phyloP scores from a whole-genome alignment of 2,888 invertebrate genomes.

The Drosophila merina region DNA sequence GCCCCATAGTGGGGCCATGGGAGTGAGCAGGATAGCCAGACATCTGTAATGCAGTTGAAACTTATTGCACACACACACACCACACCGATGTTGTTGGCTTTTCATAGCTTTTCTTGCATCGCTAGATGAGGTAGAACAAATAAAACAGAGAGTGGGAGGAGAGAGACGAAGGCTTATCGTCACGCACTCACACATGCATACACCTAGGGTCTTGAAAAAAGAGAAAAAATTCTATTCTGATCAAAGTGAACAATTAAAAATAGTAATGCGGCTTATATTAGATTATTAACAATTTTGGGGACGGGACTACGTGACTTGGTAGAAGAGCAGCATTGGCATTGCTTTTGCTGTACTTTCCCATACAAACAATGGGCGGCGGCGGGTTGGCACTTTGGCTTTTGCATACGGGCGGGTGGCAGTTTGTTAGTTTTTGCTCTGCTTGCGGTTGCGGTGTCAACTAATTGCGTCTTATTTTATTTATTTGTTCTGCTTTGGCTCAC shows the following conservation, averaged over 20 bases:
- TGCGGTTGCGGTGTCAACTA: conserved; percentile 49
- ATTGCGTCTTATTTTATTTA: conserved; percentile 69
- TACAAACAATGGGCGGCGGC: conserved; percentile 10
- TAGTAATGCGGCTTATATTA: conserved; percentile 31
- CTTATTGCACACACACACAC: conserved; percentile 21
- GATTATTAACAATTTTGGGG: conserved; percentile 30
- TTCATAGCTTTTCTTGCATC: conserved; percentile 29
- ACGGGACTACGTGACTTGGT: conserved; percentile 31
- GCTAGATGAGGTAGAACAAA: conserved; percentile 32
- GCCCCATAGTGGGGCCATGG: conserved; percentile 11
- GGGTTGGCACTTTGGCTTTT: conserved; percentile 21
- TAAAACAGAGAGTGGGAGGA: background rate
- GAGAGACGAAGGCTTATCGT: conserved; percentile 27
- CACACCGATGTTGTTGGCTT: too few species aligned
- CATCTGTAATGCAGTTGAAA: conserved; percentile 43
- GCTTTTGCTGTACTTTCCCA: conserved; percentile 34
- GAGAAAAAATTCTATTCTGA: conserved; percentile 21
- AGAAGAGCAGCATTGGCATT: conserved; percentile 39
- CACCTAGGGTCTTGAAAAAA: conserved; percentile 7
- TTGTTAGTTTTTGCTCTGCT: conserved; percentile 28
- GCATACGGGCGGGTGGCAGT: conserved; percentile 23
- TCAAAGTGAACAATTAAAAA: conserved; percentile 36
- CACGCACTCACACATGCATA: background rate
- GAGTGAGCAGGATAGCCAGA: conserved; percentile 46
- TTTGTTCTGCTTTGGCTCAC: background rate